Conservation (phyloP, 2,888 invertebrate genomes). For the Drosophila leonis region DNA sequence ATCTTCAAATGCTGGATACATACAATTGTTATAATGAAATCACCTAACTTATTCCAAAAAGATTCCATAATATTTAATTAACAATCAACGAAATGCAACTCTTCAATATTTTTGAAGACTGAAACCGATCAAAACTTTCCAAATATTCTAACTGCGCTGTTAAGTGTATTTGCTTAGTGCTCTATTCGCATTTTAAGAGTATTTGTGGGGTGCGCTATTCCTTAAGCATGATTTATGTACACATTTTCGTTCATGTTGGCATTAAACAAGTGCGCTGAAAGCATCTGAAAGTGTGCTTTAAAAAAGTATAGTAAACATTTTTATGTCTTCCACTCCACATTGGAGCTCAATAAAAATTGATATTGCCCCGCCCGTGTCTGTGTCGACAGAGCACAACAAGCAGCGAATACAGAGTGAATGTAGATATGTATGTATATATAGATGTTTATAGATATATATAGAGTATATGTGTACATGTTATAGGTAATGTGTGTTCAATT, state of each 20-base stretch:
- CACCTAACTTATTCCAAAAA: no score
- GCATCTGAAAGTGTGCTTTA: conserved; percentile 12
- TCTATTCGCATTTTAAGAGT: not conserved
- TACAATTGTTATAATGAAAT: no score
- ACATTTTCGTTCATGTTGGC: conserved; percentile 10
- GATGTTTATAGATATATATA: not conserved
- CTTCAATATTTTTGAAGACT: not conserved
- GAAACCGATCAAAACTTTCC: not conserved
- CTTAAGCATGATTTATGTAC: conserved; percentile 13
- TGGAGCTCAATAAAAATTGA: conserved; percentile 50
- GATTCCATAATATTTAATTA: no score
- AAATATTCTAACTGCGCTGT: not conserved
- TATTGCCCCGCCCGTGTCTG: conserved; percentile 20
- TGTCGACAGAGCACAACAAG: conserved; percentile 5
- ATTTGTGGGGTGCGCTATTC: not conserved
- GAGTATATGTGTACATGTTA: not conserved
- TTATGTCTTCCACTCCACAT: conserved; percentile 2
- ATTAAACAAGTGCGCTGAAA: conserved; percentile 10
- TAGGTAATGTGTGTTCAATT: conserved; percentile 23
- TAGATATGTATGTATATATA: conserved; percentile 9
- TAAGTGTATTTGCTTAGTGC: conserved; percentile 9
- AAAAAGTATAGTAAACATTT: conserved; percentile 35
- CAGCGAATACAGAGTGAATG: conserved; percentile 6
- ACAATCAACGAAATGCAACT: no score
- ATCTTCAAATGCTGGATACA: no score